These are phyloP conservation scores for Sylvilagus bachmani DNA, from an alignment of 2,113 vertebrate genomes.

Conservation along the genomic window DNA sequence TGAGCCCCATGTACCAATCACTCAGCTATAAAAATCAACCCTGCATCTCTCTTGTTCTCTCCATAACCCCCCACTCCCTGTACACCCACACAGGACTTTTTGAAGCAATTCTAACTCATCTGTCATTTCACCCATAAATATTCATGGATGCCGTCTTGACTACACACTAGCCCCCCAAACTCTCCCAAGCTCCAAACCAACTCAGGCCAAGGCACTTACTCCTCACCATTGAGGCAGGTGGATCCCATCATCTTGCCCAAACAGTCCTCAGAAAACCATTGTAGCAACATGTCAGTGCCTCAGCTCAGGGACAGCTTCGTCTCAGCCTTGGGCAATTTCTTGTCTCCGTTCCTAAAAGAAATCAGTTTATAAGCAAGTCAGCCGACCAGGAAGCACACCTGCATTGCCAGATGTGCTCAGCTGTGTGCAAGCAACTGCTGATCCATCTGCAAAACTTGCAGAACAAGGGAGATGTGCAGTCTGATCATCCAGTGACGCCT, in stretches of 20 bases:
- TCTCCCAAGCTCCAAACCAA: background rate
- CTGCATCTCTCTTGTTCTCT: background rate
- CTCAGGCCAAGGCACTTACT: background rate
- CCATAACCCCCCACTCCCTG: background rate
- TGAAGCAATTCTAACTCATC: background rate
- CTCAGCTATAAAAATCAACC: conserved; percentile 46
- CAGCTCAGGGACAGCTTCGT: background rate
- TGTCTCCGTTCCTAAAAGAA: conserved; percentile 1
- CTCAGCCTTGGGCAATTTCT: conserved; percentile 7
- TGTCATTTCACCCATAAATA: background rate
- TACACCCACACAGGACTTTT: background rate
- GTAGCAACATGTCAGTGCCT: background rate
- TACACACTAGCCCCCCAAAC: background rate
- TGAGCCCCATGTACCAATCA: background rate
- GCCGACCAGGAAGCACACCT: conserved; percentile 58
- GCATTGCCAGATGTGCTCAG: conserved; percentile 71
- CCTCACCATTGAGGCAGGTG: background rate
- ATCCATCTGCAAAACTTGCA: conserved; percentile 57
- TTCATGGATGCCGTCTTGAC: background rate
- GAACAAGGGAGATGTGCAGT: conserved; percentile 4
- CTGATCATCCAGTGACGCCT: conserved; percentile 22
- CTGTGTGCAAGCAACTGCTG: conserved; percentile 63
- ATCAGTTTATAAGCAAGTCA: conserved; percentile 51
- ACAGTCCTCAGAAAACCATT: background rate
- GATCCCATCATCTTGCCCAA: background rate